Conservation (phyloP, 2,797 vertebrate species). For the Chloroceryle amazona region DNA sequence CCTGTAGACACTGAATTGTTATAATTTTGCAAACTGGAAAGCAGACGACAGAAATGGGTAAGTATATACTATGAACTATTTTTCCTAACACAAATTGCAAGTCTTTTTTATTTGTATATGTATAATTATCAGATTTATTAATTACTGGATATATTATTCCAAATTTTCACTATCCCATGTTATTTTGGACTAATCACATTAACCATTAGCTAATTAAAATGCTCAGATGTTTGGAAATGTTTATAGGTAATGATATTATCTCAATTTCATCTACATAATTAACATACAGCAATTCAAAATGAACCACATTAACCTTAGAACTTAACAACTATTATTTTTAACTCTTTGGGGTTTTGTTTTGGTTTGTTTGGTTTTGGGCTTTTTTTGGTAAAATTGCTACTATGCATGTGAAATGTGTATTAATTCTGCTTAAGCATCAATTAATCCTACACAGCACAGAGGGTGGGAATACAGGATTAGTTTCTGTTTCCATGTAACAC, state of each 20-base stretch:
- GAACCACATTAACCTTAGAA: neutral
- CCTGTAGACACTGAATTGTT: neutral
- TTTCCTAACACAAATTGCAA: neutral
- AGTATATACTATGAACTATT: neutral
- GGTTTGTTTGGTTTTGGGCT: too few species aligned
- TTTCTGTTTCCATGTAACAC: neutral
- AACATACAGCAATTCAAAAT: neutral
- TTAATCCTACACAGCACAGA: neutral
- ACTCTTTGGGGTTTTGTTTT: neutral
- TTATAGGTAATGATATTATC: neutral
- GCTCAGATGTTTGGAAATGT: neutral
- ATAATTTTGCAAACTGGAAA: neutral
- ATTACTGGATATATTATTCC: neutral
- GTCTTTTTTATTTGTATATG: neutral
- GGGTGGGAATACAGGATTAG: neutral
- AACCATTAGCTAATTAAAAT: conserved; percentile 5
- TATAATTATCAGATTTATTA: neutral
- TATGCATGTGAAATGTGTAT: neutral
- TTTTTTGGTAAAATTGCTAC: neutral
- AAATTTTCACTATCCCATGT: neutral
- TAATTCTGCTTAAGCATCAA: neutral
- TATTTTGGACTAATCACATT: neutral
- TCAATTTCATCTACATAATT: neutral
- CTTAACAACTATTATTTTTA: neutral
- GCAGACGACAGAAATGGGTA: neutral